phyloP scores from a whole-genome alignment of 1,140 invertebrate species.

The Tetragnatha versicolor region DNA sequence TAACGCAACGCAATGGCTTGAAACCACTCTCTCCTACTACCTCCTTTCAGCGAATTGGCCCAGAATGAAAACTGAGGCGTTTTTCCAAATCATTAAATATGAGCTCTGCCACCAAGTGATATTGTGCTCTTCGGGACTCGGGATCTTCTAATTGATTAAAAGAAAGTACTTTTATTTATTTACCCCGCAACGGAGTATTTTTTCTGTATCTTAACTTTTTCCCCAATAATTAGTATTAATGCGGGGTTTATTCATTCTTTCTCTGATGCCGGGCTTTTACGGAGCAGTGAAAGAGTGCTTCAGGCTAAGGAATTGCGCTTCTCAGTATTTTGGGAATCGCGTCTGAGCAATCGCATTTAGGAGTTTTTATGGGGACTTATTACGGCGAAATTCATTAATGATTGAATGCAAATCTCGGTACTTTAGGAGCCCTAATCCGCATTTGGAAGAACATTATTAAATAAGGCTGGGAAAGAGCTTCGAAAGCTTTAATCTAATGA shows the following conservation, averaged over 20 bases:
- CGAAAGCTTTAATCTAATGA: too few relatives aligned
- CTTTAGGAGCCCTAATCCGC: neutral
- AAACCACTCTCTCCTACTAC: neutral
- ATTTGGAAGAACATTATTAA: too few relatives aligned
- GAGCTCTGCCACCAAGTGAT: constrained; percentile 8
- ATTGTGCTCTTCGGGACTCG: constrained; percentile 1
- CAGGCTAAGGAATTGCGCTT: constrained; percentile 3
- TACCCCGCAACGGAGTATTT: neutral
- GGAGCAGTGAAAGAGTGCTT: neutral
- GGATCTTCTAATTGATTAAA: constrained; percentile 18
- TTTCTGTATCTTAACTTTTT: constrained; percentile 21
- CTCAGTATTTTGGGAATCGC: constrained; percentile 7
- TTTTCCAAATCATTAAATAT: constrained; percentile 40
- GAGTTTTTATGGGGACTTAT: neutral
- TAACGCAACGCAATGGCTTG: neutral
- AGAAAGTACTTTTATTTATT: constrained; percentile 3
- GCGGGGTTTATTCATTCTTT: constrained; percentile 36
- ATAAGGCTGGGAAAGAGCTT: too few relatives aligned
- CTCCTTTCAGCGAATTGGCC: neutral
- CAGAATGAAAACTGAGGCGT: constrained; percentile 14
- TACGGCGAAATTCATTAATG: constrained; percentile 30
- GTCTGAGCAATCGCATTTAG: neutral
- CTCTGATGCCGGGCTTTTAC: constrained; percentile 19
- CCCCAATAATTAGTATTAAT: constrained; percentile 34
- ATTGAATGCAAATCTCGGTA: constrained; percentile 20